phyloP scores from a whole-genome alignment of 2,797 vertebrate genomes.

The Molossus molossus region DNA sequence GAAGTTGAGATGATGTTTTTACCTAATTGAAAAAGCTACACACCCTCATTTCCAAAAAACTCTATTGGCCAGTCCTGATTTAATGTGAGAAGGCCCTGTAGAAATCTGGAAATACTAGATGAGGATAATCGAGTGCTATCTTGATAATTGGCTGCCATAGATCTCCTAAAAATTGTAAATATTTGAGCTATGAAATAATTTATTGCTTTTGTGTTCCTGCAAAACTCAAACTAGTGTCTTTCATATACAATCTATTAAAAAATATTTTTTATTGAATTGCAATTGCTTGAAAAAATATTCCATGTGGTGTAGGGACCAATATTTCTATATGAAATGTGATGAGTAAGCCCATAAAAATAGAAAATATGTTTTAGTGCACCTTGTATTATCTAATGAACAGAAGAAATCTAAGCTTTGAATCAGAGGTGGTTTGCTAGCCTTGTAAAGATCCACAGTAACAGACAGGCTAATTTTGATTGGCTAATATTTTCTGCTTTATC shows the following conservation, averaged over 20 bases:
- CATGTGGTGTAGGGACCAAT: background rate
- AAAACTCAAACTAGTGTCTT: background rate
- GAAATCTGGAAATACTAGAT: background rate
- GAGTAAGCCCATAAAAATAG: background rate
- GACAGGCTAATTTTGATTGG: background rate
- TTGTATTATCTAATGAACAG: background rate
- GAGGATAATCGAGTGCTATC: background rate
- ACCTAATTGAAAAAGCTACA: background rate
- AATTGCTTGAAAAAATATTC: conserved; percentile 33
- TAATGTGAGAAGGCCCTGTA: background rate
- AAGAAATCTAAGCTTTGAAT: conserved; percentile 1
- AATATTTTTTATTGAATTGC: background rate
- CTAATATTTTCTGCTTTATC: conserved; percentile 21
- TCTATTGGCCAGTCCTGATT: background rate
- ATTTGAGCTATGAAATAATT: background rate
- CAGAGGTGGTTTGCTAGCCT: background rate
- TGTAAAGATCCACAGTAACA: background rate
- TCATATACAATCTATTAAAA: background rate
- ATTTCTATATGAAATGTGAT: conserved; percentile 6
- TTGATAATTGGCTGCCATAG: background rate
- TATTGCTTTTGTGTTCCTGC: background rate
- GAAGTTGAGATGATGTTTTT: background rate
- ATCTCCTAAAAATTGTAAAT: background rate
- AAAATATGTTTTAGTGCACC: background rate
- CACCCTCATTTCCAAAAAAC: background rate